Evolutionary conservation across 2,113 vertebrate species (phyloP), one percentile per base, ranked within the genome.

Genomic region (Poeciliopsis prolifica): DNA sequence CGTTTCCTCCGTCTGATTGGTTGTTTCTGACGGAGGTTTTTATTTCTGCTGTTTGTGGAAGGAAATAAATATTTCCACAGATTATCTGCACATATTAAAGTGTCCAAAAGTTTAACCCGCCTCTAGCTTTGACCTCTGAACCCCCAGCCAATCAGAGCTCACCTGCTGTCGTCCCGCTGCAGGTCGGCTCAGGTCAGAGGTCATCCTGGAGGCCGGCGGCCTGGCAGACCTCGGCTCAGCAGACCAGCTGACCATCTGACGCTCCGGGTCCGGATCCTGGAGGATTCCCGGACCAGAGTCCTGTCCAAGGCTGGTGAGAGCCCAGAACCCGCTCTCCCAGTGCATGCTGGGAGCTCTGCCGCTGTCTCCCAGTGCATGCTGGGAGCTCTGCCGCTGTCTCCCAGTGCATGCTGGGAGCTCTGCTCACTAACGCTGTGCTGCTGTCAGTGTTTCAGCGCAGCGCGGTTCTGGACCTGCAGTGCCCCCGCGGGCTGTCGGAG

Each of bases 401-500:
- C 35, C 35, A 35, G 35, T 35, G 35, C 35, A 10, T 35, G 35
- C 35, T 35, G 35, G 35, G 15, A 44, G 15, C 5, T 44, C 4
- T 17, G 14, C 15, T 48, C 17, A 48, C 15, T 2, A 19, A 26
- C 14, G 7, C 1, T 9, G 35, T 54, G 14, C 62, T 37, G 22
- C 22, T 44, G 19, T 58, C 65, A 82, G 87, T 64, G 33, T 29
- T 83, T 1, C 12, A 37, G 7, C 79, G 33, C 11, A 72, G 17
- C 8, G 2, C n/a, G 0, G 6, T 78, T 0, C 44, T 42, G 37
- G n/a, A 68, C 0, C 31, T 88, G 51, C 7, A 2, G 31, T 85
- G 79, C 81, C 82, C 82, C 24, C 70, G 30, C 0, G 70, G 73
- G 8, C 72, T 85, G 0, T 75, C 64, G 75, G 80, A 87, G 64